These are phyloP conservation scores for Macheiramphus alcinus DNA, from an alignment of 2,113 vertebrate genomes.

Conservation along the genomic window DNA sequence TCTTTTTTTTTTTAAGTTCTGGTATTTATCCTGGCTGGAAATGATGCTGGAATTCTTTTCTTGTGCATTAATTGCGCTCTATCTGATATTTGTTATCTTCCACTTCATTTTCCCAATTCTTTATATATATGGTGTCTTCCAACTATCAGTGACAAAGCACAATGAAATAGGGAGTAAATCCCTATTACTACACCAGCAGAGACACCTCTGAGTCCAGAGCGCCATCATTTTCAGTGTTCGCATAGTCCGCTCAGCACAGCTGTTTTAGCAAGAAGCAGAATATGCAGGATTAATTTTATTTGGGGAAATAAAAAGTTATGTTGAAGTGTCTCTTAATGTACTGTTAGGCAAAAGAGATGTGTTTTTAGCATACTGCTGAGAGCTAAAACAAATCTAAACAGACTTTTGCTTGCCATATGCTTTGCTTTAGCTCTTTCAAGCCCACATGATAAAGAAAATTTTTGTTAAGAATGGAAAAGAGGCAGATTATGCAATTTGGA, in stretches of 20 bases:
- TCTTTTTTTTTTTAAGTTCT: background rate
- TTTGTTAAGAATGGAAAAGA: background rate
- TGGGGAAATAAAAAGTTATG: background rate
- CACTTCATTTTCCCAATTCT: background rate
- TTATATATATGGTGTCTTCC: background rate
- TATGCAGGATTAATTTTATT: background rate
- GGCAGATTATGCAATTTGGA: background rate
- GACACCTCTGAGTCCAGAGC: background rate
- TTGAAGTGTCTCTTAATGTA: background rate
- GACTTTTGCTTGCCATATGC: background rate
- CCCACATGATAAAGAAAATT: background rate
- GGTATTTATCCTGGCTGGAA: background rate
- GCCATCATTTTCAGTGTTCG: background rate
- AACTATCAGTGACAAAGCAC: background rate
- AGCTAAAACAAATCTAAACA: background rate
- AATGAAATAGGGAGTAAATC: background rate
- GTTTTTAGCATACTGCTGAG: background rate
- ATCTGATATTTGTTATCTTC: background rate
- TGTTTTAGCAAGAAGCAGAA: background rate
- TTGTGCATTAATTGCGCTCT: background rate
- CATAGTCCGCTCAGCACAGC: background rate
- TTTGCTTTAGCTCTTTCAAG: background rate
- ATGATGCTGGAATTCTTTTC: background rate
- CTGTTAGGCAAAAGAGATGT: background rate
- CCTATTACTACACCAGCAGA: fast-evolving